Percentiles rank a stretch among this genome's conserved stretches.
These are phyloP conservation scores for Zapus hudsonius DNA, from an alignment of 2,113 vertebrate genomes.

Conservation along the genomic window DNA sequence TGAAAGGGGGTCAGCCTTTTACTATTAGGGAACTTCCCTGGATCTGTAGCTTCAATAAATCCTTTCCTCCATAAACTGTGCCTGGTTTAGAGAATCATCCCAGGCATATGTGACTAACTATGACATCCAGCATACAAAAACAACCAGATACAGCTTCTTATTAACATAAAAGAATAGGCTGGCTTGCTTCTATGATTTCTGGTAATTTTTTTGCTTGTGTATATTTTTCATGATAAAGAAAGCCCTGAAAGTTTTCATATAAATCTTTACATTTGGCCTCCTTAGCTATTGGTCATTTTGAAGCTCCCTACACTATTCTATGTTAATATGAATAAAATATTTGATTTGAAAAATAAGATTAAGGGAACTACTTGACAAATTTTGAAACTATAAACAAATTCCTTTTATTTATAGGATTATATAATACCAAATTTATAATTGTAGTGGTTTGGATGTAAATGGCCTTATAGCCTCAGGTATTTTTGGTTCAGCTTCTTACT, in stretches of 20 bases:
- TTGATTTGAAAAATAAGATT: not conserved
- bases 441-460: no score
- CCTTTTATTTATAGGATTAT: constrained; percentile 13
- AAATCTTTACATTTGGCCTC: not conserved
- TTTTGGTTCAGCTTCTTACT: no score
- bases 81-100: no score
- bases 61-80: no score
- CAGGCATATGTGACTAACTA: no score
- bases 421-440: not conserved
- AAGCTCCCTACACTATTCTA: not conserved
- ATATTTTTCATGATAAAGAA: constrained; percentile 24
- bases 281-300: not conserved
- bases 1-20: no score
- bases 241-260: not conserved
- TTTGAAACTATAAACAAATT: constrained; percentile 31
- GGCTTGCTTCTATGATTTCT: not conserved
- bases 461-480: no score
- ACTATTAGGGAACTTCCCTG: no score
- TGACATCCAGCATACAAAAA: no score
- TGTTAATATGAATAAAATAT: not conserved
- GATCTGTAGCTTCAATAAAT: no score
- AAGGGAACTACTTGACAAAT: constrained; percentile 19
- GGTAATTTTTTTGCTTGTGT: constrained; percentile 31
- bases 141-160: constrained; percentile 47
- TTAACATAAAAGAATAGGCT: constrained; percentile 42